A percentile compares a stretch with the other conserved stretches of the same genome.
Conservation (phyloP, 2,888 invertebrate genomes). For the Caenorhabditis afra region DNA sequence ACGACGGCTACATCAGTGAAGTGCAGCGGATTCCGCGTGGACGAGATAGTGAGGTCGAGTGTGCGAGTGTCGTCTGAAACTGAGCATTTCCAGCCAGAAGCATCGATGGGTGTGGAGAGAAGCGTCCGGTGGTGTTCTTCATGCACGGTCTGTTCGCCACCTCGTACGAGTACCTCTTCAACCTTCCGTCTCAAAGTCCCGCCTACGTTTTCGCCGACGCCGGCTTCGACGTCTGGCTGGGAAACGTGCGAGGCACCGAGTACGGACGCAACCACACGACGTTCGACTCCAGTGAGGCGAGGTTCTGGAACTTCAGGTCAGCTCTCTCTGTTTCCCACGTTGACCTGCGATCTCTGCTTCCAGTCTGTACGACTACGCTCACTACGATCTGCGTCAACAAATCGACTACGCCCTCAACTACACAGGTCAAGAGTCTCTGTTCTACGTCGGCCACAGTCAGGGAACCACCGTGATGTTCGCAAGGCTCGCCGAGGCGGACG, state of each 20-base stretch:
- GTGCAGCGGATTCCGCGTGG: constrained; percentile 49
- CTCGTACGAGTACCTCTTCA: constrained; percentile 34
- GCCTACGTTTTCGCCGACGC: constrained; percentile 59
- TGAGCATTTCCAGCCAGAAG: constrained; percentile 13
- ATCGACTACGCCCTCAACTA: constrained; percentile 53
- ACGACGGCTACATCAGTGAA: constrained; percentile 56
- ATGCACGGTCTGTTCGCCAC: constrained; percentile 53
- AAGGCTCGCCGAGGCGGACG: constrained; percentile 46
- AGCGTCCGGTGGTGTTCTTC: constrained; percentile 50
- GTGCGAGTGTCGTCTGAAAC: background rate
- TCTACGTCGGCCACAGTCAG: constrained; percentile 58
- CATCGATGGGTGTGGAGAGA: constrained; percentile 28
- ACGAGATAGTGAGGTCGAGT: constrained; percentile 37
- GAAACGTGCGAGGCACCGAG: constrained; percentile 50
- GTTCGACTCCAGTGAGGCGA: constrained; percentile 11
- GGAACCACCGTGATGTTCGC: constrained; percentile 57
- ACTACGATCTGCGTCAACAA: constrained; percentile 49
- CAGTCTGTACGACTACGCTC: constrained; percentile 47
- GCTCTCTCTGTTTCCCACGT: background rate
- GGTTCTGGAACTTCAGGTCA: constrained; percentile 53
- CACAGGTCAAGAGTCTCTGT: constrained; percentile 40
- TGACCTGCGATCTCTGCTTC: background rate
- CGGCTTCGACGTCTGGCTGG: constrained; percentile 61
- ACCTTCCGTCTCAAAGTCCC: constrained; percentile 51
- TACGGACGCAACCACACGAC: constrained; percentile 50